A percentile compares a stretch with the other conserved stretches of the same genome.
Conservation (phyloP, 1,140 invertebrate genomes). For the Drosophila azteca region DNA sequence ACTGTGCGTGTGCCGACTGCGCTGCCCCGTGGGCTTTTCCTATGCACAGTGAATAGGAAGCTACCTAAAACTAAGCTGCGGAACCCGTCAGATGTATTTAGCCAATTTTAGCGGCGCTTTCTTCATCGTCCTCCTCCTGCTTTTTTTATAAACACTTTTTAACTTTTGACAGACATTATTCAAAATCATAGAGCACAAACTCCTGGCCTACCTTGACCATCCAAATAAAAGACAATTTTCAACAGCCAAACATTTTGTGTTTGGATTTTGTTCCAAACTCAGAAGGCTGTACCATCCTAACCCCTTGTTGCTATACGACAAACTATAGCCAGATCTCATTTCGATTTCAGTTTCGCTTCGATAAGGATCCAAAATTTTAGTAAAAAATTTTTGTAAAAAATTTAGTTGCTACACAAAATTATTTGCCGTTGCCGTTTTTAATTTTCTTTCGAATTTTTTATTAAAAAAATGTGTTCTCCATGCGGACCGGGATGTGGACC, state of each 20-base stretch:
- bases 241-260: background rate
- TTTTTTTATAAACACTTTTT: no score
- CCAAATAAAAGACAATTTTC: no score
- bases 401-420: slow-evolving; percentile 17
- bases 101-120: no score
- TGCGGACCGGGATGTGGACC: slow-evolving; percentile 69
- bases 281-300: background rate
- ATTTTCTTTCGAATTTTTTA: slow-evolving; percentile 2
- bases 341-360: slow-evolving; percentile 44
- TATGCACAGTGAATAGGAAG: no score
- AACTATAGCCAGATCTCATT: background rate
- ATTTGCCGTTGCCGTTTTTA: slow-evolving; percentile 13
- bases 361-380: slow-evolving; percentile 45
- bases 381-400: slow-evolving; percentile 42
- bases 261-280: background rate
- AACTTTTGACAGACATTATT: no score
- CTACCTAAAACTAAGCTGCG: no score
- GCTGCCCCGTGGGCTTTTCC: no score
- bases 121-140: no score
- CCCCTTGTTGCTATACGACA: background rate
- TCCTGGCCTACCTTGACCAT: no score
- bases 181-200: no score
- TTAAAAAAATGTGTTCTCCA: slow-evolving; percentile 55
- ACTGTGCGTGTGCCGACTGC: no score
- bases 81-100: no score